phyloP scores from a whole-genome alignment of 2,797 vertebrate species.

The Cossypha caffra region DNA sequence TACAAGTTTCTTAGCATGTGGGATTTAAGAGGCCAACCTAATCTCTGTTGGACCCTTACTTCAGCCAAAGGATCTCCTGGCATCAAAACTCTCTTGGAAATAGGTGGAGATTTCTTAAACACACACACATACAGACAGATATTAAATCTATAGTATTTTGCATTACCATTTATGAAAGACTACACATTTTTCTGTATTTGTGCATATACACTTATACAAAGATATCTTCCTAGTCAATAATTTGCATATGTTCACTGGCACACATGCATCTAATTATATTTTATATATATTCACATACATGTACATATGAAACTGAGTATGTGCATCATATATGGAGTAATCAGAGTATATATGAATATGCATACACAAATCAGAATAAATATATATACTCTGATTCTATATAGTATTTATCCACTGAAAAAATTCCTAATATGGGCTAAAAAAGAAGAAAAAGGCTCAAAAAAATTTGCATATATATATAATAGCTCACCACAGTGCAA shows the following conservation, averaged over 20 bases:
- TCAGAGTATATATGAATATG: too few relatives aligned
- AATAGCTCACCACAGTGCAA: neutral
- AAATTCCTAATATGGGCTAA: neutral
- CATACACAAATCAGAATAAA: neutral
- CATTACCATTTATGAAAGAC: neutral
- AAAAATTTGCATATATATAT: neutral
- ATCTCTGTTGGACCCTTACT: neutral
- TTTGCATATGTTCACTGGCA: neutral
- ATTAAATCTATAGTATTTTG: neutral
- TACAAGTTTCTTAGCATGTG: neutral
- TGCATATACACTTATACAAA: neutral
- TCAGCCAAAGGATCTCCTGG: neutral
- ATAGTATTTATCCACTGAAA: neutral
- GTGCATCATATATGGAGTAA: neutral
- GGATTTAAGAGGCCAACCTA: neutral
- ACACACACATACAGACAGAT: accelerated
- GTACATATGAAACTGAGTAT: neutral
- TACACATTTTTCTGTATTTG: neutral
- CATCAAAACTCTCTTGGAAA: neutral
- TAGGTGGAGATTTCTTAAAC: neutral
- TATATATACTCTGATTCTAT: neutral
- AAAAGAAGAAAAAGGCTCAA: neutral
- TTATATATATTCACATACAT: neutral
- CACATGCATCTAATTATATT: neutral
- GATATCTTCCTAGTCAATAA: neutral